Conservation (phyloP, 2,888 invertebrate species). For the Seladonia tumulorum region DNA sequence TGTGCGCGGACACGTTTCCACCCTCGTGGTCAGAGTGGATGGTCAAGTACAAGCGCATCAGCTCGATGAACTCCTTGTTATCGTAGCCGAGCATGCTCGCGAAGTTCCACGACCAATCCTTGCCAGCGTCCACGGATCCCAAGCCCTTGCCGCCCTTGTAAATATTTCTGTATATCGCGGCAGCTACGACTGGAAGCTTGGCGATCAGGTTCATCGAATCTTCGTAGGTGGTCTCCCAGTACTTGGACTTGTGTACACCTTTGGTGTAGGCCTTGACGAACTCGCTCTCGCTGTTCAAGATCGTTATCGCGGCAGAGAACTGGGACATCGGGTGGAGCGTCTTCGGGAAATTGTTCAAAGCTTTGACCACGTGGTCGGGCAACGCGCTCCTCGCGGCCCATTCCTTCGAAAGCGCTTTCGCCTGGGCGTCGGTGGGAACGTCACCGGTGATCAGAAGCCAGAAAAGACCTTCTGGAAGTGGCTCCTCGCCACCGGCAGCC, state of each 20-base stretch:
- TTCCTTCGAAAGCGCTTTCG: conserved; percentile 84
- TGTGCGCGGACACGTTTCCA: conserved; percentile 98
- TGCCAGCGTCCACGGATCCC: conserved; percentile 94
- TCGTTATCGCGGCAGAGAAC: conserved; percentile 95
- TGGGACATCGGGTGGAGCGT: conserved; percentile 98
- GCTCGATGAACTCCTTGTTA: conserved; percentile 93
- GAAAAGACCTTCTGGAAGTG: conserved; percentile 97
- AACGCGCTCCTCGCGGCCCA: conserved; percentile 91
- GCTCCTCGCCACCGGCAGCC: conserved; percentile 92
- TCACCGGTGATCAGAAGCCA: conserved; percentile 96
- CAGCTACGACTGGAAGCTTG: conserved; percentile 96
- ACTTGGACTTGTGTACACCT: conserved; percentile 94
- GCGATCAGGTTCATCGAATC: conserved; percentile 98
- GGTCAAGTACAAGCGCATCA: conserved; percentile 96
- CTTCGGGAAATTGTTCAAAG: conserved; percentile 96
- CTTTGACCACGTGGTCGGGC: conserved; percentile 96
- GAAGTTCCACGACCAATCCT: conserved; percentile 98
- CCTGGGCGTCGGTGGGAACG: conserved; percentile 93
- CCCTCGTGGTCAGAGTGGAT: conserved; percentile 98
- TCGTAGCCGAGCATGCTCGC: conserved; percentile 96
- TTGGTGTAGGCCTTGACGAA: conserved; percentile 95
- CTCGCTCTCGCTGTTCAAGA: conserved; percentile 95
- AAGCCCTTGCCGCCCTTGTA: conserved; percentile 91
- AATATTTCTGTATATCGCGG: conserved; percentile 96
- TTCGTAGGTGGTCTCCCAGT: conserved; percentile 96